Percentiles rank a stretch among this genome's conserved stretches.
Evolutionary conservation across 2,888 invertebrate genomes (phyloP).

Genomic region (Aporophyla nigra): DNA sequence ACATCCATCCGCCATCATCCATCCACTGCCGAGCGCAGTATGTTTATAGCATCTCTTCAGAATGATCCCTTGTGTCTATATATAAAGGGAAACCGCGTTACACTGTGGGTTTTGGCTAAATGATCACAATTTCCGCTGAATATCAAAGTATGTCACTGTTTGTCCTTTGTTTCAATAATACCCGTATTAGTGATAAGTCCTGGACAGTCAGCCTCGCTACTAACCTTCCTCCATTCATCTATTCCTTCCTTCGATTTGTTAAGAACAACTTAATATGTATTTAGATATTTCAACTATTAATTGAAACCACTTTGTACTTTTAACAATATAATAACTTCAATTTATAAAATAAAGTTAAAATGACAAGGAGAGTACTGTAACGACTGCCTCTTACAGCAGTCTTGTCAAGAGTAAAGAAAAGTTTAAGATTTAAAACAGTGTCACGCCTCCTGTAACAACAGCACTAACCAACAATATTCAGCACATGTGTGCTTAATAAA

Average conservation of each 20-base stretch:
- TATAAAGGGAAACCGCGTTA: constrained; percentile 11
- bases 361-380: too few species aligned
- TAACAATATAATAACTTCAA: too few species aligned
- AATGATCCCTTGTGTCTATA: constrained; percentile 21
- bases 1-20: constrained; percentile 21
- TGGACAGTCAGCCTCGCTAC: background rate
- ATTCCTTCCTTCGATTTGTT: too few species aligned
- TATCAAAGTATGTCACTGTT: background rate
- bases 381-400: too few species aligned
- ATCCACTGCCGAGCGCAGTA: constrained; percentile 1
- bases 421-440: background rate
- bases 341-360: too few species aligned
- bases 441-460: constrained; percentile 11
- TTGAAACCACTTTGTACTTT: too few species aligned
- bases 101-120: background rate
- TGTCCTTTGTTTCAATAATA: background rate
- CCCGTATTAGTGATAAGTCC: background rate
- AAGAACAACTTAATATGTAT: too few species aligned
- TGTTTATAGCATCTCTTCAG: constrained; percentile 28
- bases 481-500: constrained; percentile 47
- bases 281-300: too few species aligned
- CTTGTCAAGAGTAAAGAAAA: background rate
- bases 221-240: background rate
- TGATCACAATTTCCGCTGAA: background rate
- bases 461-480: constrained; percentile 25